Conservation (phyloP, 2,797 vertebrate genomes). For the Mormyrops boulengeri region DNA sequence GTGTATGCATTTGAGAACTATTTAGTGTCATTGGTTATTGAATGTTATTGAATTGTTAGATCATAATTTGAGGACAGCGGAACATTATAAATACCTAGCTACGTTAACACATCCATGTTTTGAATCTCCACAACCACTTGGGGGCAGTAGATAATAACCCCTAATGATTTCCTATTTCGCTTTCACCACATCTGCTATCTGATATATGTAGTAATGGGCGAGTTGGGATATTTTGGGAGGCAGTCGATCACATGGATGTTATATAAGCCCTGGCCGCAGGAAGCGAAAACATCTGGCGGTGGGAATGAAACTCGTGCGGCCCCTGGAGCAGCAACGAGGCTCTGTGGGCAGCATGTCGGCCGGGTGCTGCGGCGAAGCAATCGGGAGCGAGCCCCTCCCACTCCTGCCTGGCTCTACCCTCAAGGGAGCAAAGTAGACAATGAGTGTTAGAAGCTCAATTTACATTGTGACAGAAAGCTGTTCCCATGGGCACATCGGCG, state of each 20-base stretch:
- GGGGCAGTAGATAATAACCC: conserved; percentile 17
- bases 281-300: conserved; percentile 16
- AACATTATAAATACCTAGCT: background rate
- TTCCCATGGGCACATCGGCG: background rate
- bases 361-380: background rate
- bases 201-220: conserved; percentile 28
- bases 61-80: background rate
- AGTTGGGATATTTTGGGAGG: conserved; percentile 23
- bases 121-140: conserved; percentile 21
- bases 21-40: background rate
- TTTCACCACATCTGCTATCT: conserved; percentile 35
- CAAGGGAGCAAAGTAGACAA: background rate
- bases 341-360: background rate
- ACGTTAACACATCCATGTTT: conserved; percentile 19
- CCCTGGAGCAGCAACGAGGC: conserved; percentile 3
- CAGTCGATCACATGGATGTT: conserved; percentile 41
- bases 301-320: background rate
- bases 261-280: conserved; percentile 32
- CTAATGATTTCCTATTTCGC: conserved; percentile 29
- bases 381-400: background rate
- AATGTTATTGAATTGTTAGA: background rate
- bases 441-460: background rate
- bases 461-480: background rate
- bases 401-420: background rate
- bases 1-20: background rate